Conservation (phyloP, 2,888 invertebrate genomes). For the Nineta flava region DNA sequence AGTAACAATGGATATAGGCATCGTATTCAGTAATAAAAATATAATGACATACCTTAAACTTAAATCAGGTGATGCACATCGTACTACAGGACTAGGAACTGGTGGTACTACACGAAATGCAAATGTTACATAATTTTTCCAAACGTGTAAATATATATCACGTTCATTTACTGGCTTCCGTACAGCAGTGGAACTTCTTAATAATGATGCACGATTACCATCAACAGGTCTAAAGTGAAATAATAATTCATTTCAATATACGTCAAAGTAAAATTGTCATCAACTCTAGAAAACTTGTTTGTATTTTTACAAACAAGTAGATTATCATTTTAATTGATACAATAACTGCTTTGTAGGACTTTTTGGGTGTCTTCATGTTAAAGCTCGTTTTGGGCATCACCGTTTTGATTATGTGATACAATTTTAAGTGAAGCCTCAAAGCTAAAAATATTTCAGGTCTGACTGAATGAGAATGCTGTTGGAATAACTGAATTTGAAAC, state of each 20-base stretch:
- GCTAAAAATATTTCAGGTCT: too few relatives aligned
- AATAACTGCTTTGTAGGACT: too few relatives aligned
- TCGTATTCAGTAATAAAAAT: neutral
- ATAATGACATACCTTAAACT: slow-evolving; percentile 58
- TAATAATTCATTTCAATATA: slow-evolving; percentile 1
- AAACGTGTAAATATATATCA: slow-evolving; percentile 89
- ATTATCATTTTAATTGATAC: too few relatives aligned
- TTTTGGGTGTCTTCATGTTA: too few relatives aligned
- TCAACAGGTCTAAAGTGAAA: slow-evolving; percentile 61
- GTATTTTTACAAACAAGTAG: too few relatives aligned
- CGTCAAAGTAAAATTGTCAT: neutral
- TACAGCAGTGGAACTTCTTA: slow-evolving; percentile 74
- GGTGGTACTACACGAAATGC: slow-evolving; percentile 93
- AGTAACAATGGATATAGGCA: too few relatives aligned
- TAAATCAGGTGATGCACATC: slow-evolving; percentile 86
- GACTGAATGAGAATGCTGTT: too few relatives aligned
- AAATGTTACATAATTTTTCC: slow-evolving; percentile 95
- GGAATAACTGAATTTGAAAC: too few relatives aligned
- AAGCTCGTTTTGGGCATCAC: too few relatives aligned
- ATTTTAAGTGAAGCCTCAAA: too few relatives aligned
- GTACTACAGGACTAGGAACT: slow-evolving; percentile 67
- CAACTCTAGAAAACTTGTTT: too few relatives aligned
- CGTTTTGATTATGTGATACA: too few relatives aligned
- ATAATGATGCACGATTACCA: slow-evolving; percentile 87
- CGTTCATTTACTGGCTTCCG: slow-evolving; percentile 85